Conservation (phyloP, 1,140 invertebrate genomes). For the Euwallacea similis region DNA sequence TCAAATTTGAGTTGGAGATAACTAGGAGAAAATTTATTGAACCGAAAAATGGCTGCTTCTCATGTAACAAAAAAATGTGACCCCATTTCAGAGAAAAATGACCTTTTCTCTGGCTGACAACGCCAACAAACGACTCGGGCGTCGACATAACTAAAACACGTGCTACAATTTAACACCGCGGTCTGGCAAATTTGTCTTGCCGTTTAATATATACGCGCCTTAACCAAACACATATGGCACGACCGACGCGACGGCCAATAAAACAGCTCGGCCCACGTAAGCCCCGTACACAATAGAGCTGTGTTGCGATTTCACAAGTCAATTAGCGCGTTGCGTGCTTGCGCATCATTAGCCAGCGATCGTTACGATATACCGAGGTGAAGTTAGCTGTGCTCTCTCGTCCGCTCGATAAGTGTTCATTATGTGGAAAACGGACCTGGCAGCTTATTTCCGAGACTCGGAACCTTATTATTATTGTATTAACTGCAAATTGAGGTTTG, state of each 20-base stretch:
- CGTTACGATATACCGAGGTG: slow-evolving; percentile 28
- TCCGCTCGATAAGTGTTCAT: slow-evolving; percentile 37
- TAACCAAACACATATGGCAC: slow-evolving; percentile 11
- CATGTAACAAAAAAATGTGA: no score
- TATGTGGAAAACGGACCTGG: slow-evolving; percentile 38
- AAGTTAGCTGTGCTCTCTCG: slow-evolving; percentile 23
- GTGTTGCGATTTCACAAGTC: slow-evolving; percentile 50
- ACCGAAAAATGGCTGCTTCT: no score
- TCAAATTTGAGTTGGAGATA: no score
- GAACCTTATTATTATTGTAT: slow-evolving; percentile 43
- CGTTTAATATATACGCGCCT: slow-evolving; percentile 1
- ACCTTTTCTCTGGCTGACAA: no score
- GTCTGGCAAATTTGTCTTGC: slow-evolving; percentile 3
- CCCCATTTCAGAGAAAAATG: no score
- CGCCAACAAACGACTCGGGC: no score
- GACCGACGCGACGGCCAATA: slow-evolving; percentile 1
- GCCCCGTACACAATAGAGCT: slow-evolving; percentile 23
- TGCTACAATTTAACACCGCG: slow-evolving; percentile 10
- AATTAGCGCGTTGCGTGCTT: slow-evolving; percentile 50
- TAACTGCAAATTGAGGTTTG: slow-evolving; percentile 41
- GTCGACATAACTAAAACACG: not conserved
- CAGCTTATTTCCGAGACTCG: slow-evolving; percentile 21
- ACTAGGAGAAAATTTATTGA: no score
- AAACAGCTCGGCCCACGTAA: slow-evolving; percentile 14
- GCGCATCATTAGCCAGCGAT: slow-evolving; percentile 45